Conservation (phyloP, 92 coral and sea anemone genomes). For the Epizoanthus rinbou region DNA sequence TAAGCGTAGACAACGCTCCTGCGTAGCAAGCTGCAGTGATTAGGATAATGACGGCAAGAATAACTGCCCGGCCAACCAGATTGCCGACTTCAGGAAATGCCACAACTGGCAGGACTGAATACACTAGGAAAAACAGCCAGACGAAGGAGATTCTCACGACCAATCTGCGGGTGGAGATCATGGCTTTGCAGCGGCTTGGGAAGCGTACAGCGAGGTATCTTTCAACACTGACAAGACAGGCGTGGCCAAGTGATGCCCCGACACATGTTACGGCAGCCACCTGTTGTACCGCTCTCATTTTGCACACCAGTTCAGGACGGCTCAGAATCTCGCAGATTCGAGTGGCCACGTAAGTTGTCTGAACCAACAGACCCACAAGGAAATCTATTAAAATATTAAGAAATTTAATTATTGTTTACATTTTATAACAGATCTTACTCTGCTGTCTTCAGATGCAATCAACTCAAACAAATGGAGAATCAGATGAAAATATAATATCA, state of each 20-base stretch:
- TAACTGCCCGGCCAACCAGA: neutral
- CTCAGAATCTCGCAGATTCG: neutral
- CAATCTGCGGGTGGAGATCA: neutral
- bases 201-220: slow-evolving; percentile 12
- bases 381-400: neutral
- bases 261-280: neutral
- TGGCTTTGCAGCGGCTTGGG: neutral
- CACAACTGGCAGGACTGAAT: neutral
- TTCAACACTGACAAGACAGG: slow-evolving; percentile 6
- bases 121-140: neutral
- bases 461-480: too few relatives aligned
- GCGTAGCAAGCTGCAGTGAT: slow-evolving; percentile 10
- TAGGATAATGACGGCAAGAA: neutral
- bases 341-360: neutral
- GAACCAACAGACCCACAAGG: neutral
- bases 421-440: too few relatives aligned
- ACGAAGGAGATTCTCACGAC: neutral
- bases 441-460: too few relatives aligned
- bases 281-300: neutral
- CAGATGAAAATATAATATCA: too few relatives aligned
- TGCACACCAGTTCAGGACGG: neutral
- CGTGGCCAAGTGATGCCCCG: neutral
- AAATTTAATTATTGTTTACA: too few relatives aligned
- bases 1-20: neutral
- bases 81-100: neutral